phyloP scores from a whole-genome alignment of 2,113 vertebrate genomes.

The Brachionichthys hirsutus region DNA sequence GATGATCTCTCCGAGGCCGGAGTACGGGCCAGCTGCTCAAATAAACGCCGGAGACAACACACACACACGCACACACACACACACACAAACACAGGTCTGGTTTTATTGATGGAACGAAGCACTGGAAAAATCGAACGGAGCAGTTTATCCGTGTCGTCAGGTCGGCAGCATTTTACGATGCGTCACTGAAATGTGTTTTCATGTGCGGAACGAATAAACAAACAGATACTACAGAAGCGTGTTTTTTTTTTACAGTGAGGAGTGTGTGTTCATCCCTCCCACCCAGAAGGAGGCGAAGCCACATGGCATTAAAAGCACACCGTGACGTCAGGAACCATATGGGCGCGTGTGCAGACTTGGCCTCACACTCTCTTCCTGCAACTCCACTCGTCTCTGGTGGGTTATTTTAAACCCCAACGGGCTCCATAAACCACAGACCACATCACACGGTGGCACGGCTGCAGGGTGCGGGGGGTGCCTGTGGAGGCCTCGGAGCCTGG shows the following conservation, averaged over 20 bases:
- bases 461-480: conserved; percentile 59
- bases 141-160: background rate
- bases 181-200: background rate
- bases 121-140: background rate
- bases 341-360: conserved; percentile 62
- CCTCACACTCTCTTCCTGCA: conserved; percentile 47
- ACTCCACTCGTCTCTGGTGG: conserved; percentile 69
- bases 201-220: background rate
- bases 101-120: conserved; percentile 6
- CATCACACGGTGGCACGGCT: conserved; percentile 67
- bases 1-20: conserved; percentile 95
- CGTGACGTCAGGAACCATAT: conserved; percentile 68
- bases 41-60: conserved; percentile 10
- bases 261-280: conserved; percentile 19
- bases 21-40: conserved; percentile 90
- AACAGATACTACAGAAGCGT: background rate
- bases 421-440: conserved; percentile 66
- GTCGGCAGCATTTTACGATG: background rate
- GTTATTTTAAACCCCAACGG: conserved; percentile 74
- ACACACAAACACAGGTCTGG: background rate
- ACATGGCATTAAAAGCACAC: conserved; percentile 56
- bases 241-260: conserved; percentile 1
- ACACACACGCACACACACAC: conserved; percentile 7
- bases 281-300: conserved; percentile 38
- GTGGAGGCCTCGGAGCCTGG: conserved; percentile 56